Percentiles rank a stretch among this genome's conserved stretches.
Evolutionary conservation across 1,140 invertebrate genomes (phyloP).

Genomic region (Onthophagus taurus): DNA sequence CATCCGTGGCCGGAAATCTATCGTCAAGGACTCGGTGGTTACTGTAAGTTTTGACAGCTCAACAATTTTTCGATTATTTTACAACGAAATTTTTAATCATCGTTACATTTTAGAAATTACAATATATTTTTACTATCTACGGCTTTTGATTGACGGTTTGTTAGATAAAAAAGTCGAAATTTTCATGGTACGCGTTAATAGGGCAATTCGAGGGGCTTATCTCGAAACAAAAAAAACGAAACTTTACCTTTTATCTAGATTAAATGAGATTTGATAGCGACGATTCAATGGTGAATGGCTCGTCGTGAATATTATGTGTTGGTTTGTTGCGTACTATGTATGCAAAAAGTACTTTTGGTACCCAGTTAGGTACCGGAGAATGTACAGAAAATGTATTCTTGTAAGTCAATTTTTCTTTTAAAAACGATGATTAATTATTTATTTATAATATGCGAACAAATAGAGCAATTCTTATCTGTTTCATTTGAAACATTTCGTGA

Average conservation of each 20-base stretch:
- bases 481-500: background rate
- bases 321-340: constrained; percentile 28
- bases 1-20: constrained; percentile 59
- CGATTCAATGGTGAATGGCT: no score
- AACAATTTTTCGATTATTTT: background rate
- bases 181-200: no score
- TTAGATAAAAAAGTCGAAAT: constrained; percentile 7
- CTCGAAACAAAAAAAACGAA: background rate
- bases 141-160: constrained; percentile 1
- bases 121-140: background rate
- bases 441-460: no score
- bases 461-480: background rate
- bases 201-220: no score
- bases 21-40: constrained; percentile 62
- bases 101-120: constrained; percentile 4
- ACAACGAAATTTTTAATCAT: background rate
- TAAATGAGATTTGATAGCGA: background rate
- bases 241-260: constrained; percentile 3
- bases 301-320: constrained; percentile 29
- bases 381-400: constrained; percentile 7
- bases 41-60: constrained; percentile 45
- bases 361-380: constrained; percentile 4
- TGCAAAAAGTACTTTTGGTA: constrained; percentile 27
- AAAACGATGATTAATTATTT: constrained; percentile 14
- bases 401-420: constrained; percentile 10